These are phyloP conservation scores for Enhydra lutris DNA, from an alignment of 2,113 vertebrate genomes.

Conservation along the genomic window DNA sequence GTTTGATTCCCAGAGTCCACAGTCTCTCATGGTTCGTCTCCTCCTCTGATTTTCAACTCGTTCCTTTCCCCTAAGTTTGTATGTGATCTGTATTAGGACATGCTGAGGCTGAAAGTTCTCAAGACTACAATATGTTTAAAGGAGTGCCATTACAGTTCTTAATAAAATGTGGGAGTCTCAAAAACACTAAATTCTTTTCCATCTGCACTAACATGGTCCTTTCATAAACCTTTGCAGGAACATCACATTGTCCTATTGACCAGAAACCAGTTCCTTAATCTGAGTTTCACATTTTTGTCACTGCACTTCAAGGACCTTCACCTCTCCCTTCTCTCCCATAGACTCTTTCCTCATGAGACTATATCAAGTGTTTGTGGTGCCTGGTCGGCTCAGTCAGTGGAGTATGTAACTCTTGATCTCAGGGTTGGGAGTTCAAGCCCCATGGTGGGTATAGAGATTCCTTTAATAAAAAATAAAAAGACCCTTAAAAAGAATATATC, in stretches of 20 bases:
- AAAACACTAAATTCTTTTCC: background rate
- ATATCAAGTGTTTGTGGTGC: background rate
- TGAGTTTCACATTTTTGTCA: background rate
- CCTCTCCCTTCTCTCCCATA: background rate
- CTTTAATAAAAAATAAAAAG: background rate
- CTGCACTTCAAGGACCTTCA: background rate
- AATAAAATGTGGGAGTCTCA: constrained; percentile 9
- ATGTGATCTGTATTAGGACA: background rate
- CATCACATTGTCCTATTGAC: background rate
- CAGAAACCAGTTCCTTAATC: background rate
- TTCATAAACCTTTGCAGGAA: constrained; percentile 17
- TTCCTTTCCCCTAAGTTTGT: background rate
- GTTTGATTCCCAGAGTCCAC: no score
- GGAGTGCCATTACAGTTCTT: background rate
- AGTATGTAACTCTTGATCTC: background rate
- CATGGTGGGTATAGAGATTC: background rate
- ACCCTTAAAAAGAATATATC: background rate
- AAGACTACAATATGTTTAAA: background rate
- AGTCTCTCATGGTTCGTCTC: no score
- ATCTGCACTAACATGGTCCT: background rate
- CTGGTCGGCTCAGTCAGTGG: background rate
- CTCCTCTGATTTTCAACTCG: no score
- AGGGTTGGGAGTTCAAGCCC: background rate
- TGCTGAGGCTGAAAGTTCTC: background rate
- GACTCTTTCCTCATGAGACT: background rate